A percentile compares a stretch with the other conserved stretches of the same genome.
These are phyloP conservation scores for Nerophis lumbriciformis DNA, from an alignment of 2,113 vertebrate species.

Conservation along the genomic window DNA sequence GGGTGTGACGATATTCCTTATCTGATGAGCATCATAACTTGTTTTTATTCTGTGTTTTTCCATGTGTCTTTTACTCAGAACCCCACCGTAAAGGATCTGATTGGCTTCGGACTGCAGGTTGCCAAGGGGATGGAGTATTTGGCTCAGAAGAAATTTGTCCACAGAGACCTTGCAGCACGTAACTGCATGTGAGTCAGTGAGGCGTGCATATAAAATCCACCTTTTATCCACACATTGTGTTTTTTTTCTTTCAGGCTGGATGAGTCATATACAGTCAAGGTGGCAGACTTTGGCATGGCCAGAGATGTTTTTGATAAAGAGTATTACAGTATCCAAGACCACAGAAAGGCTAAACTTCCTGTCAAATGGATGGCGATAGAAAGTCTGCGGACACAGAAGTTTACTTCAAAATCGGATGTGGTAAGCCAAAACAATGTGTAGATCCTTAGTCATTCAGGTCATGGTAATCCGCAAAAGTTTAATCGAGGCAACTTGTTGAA, in stretches of 20 bases:
- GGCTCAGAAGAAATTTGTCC: slow-evolving; percentile 92
- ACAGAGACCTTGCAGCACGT: slow-evolving; percentile 91
- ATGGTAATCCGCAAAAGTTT: too few relatives aligned
- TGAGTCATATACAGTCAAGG: slow-evolving; percentile 88
- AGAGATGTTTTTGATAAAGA: slow-evolving; percentile 91
- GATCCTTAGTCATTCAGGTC: neutral
- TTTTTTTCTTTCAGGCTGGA: slow-evolving; percentile 78
- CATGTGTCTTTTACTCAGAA: slow-evolving; percentile 65
- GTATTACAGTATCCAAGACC: slow-evolving; percentile 87
- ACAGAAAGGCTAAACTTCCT: slow-evolving; percentile 83
- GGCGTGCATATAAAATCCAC: neutral
- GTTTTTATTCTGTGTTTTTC: slow-evolving; percentile 6
- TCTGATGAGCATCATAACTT: neutral
- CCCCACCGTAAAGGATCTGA: slow-evolving; percentile 91
- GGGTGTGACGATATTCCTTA: slow-evolving; percentile 61
- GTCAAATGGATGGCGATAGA: slow-evolving; percentile 98
- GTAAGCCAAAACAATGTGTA: slow-evolving; percentile 60
- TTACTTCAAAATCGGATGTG: slow-evolving; percentile 94
- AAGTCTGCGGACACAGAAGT: slow-evolving; percentile 93
- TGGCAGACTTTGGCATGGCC: slow-evolving; percentile 95
- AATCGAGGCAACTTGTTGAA: too few relatives aligned
- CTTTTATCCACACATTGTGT: neutral
- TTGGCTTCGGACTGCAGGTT: slow-evolving; percentile 93
- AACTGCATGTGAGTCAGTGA: slow-evolving; percentile 91
- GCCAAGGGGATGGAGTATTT: slow-evolving; percentile 94